These are phyloP conservation scores for Tyria jacobaeae DNA, from an alignment of 2,888 invertebrate species.

Conservation along the genomic window DNA sequence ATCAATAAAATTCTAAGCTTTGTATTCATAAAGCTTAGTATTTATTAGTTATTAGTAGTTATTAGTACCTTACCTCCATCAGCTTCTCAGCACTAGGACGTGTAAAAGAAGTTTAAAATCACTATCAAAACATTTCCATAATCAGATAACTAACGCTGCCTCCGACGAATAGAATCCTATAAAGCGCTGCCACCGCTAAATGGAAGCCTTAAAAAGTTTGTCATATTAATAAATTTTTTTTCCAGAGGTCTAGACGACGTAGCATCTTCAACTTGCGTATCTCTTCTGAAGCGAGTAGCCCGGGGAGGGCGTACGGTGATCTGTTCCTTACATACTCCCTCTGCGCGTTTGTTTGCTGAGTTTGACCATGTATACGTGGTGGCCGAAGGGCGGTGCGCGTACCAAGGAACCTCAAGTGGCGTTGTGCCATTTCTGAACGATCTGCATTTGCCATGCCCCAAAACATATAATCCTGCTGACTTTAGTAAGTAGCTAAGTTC, in stretches of 20 bases:
- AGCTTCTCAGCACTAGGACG: too few species aligned
- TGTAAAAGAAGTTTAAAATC: too few species aligned
- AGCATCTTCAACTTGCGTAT: constrained; percentile 95
- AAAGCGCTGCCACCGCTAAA: too few species aligned
- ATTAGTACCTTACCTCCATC: too few species aligned
- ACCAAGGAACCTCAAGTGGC: constrained; percentile 92
- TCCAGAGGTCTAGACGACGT: constrained; percentile 96
- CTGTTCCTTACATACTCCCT: constrained; percentile 98
- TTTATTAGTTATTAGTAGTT: too few species aligned
- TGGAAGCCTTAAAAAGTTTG: too few species aligned
- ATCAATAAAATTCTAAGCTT: too few species aligned
- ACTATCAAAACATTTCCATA: too few species aligned
- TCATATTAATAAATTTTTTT: constrained; percentile 36
- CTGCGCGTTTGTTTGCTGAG: constrained; percentile 95
- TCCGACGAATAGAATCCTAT: too few species aligned
- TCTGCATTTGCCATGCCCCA: constrained; percentile 94
- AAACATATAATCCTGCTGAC: constrained; percentile 98
- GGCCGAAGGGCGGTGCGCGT: constrained; percentile 95
- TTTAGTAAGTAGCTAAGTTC: constrained; percentile 88
- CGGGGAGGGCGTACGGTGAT: constrained; percentile 95
- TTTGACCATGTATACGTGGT: constrained; percentile 97
- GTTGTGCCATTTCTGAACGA: constrained; percentile 93
- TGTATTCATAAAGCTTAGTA: too few species aligned
- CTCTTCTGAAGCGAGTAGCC: constrained; percentile 93
- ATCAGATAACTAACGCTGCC: too few species aligned